Conservation (phyloP, 2,113 vertebrate species). For the Tragelaphus scriptus region DNA sequence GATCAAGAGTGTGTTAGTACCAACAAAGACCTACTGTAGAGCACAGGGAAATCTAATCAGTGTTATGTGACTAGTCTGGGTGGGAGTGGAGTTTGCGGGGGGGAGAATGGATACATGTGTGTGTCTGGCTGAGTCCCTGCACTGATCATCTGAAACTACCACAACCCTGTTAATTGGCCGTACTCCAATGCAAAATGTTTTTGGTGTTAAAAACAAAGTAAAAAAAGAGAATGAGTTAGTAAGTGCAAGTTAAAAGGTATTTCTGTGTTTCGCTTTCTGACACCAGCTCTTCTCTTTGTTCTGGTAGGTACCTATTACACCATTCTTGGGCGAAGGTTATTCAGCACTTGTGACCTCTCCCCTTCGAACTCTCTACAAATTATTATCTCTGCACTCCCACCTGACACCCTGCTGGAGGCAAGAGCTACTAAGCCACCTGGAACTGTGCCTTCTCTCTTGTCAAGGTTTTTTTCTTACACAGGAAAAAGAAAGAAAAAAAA, state of each 20-base stretch:
- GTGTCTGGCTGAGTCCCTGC: not conserved
- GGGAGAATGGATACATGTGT: not conserved
- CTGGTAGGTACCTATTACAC: constrained; percentile 82
- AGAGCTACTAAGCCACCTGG: constrained; percentile 78
- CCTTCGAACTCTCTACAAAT: constrained; percentile 72
- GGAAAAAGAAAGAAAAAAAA: constrained; percentile 69
- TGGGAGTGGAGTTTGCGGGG: not conserved
- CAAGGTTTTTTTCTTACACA: constrained; percentile 77
- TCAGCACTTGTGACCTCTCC: constrained; percentile 79
- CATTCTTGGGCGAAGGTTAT: constrained; percentile 74
- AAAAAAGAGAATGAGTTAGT: not conserved
- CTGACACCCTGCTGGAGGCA: constrained; percentile 79
- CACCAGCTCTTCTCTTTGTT: constrained; percentile 73
- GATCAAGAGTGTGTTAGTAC: not conserved
- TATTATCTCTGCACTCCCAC: constrained; percentile 78
- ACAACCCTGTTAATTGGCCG: not conserved
- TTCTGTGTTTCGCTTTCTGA: constrained; percentile 75
- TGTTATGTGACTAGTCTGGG: not conserved
- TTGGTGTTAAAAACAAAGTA: not conserved
- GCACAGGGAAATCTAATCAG: not conserved
- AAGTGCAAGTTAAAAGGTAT: constrained; percentile 7
- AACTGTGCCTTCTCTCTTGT: constrained; percentile 73
- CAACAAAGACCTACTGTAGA: not conserved
- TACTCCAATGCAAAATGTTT: not conserved
- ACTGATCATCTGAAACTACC: not conserved